Evolutionary conservation across 2,113 vertebrate species (phyloP).

Genomic region (Cacatua alba): DNA sequence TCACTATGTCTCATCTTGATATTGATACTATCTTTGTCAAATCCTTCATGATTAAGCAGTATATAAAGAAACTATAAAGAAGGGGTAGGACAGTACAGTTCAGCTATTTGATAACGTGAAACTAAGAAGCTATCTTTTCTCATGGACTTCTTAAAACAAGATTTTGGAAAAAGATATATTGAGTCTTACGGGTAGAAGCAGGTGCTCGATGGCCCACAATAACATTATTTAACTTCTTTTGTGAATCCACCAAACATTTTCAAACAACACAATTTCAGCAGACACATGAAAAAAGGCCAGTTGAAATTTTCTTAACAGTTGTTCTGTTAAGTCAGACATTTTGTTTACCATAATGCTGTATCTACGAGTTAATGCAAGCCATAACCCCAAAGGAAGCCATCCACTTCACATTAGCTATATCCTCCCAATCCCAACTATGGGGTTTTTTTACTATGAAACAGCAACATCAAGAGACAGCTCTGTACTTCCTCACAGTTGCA

Average conservation of each 20-base stretch:
- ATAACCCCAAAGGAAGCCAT: neutral
- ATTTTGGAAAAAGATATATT: neutral
- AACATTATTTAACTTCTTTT: neutral
- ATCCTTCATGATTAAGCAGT: neutral
- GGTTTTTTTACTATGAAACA: neutral
- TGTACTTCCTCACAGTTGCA: neutral
- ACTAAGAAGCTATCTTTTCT: neutral
- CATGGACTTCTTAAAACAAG: neutral
- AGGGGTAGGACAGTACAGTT: neutral
- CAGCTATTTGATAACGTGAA: neutral
- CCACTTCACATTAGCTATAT: conserved; percentile 5
- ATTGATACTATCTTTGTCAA: neutral
- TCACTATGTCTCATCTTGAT: neutral
- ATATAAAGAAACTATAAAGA: neutral
- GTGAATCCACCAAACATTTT: neutral
- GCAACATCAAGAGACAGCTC: conserved; percentile 23
- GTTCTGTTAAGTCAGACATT: neutral
- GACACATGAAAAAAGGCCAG: neutral
- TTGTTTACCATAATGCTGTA: neutral
- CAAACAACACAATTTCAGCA: neutral
- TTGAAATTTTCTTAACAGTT: neutral
- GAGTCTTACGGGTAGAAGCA: neutral
- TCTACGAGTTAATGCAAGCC: neutral
- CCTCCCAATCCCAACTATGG: neutral
- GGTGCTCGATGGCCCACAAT: neutral